phyloP scores from a whole-genome alignment of 2,797 vertebrate genomes.

The Vultur gryphus region DNA sequence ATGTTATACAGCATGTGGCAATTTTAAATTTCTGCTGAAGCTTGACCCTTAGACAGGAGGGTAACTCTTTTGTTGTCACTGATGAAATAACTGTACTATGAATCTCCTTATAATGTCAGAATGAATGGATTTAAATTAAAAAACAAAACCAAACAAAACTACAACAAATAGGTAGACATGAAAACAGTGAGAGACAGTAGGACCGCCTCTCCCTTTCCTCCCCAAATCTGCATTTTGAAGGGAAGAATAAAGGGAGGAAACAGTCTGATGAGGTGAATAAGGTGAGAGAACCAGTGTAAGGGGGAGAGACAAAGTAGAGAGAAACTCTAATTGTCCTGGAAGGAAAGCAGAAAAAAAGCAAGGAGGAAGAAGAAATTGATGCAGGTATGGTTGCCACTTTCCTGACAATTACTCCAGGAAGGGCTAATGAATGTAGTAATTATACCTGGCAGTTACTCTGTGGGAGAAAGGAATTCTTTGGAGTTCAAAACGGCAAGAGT shows the following conservation, averaged over 20 bases:
- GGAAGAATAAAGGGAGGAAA: neutral
- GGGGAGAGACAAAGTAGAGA: neutral
- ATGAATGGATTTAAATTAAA: neutral
- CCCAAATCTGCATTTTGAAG: neutral
- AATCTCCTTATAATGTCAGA: neutral
- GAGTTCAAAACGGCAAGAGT: neutral
- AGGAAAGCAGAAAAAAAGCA: neutral
- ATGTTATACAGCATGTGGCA: constrained; percentile 12
- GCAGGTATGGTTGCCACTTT: neutral
- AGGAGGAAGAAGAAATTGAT: neutral
- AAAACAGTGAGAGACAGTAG: neutral
- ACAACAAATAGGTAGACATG: neutral
- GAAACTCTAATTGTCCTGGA: neutral
- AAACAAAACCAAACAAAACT: neutral
- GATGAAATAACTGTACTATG: neutral
- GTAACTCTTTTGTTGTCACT: neutral
- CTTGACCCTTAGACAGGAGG: neutral
- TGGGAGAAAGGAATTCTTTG: neutral
- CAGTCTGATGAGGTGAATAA: neutral
- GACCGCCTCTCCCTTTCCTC: neutral
- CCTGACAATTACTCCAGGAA: constrained; percentile 46
- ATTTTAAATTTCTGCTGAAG: neutral
- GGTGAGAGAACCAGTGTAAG: neutral
- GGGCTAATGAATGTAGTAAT: constrained; percentile 37
- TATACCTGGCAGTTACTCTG: constrained; percentile 6